Evolutionary conservation across 2,888 invertebrate genomes (phyloP).

Genomic region (Thyatira batis): DNA sequence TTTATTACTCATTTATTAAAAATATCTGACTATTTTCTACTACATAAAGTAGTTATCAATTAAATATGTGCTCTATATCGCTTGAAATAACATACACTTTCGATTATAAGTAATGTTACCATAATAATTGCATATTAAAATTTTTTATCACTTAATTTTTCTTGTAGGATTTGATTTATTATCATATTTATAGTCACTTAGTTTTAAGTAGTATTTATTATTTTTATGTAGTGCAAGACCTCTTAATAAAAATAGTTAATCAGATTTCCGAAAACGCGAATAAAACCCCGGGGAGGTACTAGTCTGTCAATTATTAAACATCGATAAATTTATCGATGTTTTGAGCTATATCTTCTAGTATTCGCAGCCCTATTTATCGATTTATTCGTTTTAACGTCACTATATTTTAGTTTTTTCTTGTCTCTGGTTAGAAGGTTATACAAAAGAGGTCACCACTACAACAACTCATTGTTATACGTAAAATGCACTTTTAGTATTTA

Average conservation of each 20-base stretch:
- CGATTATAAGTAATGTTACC: background rate
- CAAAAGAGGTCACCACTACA: slow-evolving; percentile 1
- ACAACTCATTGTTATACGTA: slow-evolving; percentile 15
- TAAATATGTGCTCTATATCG: background rate
- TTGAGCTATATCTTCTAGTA: no score
- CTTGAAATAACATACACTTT: no score
- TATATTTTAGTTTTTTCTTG: background rate
- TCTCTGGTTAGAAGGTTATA: background rate
- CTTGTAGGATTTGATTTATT: slow-evolving; percentile 6
- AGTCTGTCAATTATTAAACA: no score
- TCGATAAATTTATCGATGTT: no score
- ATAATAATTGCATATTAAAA: slow-evolving; percentile 1
- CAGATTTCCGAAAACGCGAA: no score
- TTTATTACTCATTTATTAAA: no score
- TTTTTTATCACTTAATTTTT: slow-evolving; percentile 10
- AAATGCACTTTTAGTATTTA: slow-evolving; percentile 7
- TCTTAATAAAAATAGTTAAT: background rate
- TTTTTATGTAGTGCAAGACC: background rate
- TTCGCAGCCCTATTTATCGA: no score
- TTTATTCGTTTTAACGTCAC: no score
- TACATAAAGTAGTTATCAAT: no score
- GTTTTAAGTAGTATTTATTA: slow-evolving; percentile 35
- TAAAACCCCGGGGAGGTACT: no score
- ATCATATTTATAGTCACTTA: slow-evolving; percentile 28
- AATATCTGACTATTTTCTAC: no score